Conservation (phyloP, 2,797 vertebrate species). For the Phataginus tetradactyla region DNA sequence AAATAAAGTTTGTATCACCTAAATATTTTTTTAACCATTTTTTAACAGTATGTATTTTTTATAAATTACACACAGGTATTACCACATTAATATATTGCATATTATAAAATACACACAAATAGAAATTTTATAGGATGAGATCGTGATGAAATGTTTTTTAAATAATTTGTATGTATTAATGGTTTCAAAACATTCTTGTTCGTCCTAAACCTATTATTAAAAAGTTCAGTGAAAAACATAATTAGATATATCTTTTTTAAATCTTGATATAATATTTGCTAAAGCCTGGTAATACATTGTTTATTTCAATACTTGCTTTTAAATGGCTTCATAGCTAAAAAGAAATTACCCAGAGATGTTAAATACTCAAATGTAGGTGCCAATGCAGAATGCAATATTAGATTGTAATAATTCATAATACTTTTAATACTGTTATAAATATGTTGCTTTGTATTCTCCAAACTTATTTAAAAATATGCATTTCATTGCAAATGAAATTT, state of each 20-base stretch:
- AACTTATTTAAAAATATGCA: neutral
- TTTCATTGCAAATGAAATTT: neutral
- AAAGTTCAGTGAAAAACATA: neutral
- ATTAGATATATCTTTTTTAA: neutral
- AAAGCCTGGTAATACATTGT: neutral
- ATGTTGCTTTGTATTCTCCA: neutral
- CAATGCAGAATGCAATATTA: neutral
- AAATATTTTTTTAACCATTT: neutral
- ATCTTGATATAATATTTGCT: neutral
- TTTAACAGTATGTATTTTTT: neutral
- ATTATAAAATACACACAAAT: neutral
- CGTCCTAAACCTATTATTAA: slow-evolving; percentile 29
- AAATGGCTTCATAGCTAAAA: slow-evolving; percentile 7
- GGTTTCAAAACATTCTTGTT: neutral
- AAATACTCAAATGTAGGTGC: neutral
- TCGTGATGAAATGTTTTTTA: neutral
- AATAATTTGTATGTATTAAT: neutral
- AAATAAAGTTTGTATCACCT: neutral
- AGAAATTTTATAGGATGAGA: neutral
- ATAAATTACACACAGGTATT: neutral
- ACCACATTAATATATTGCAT: neutral
- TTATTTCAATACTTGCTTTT: neutral
- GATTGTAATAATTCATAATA: slow-evolving; percentile 10
- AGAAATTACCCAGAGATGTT: neutral
- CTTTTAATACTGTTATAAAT: neutral